Evolutionary conservation across 2,888 invertebrate species (phyloP).

Genomic region (Gortyna flavago): DNA sequence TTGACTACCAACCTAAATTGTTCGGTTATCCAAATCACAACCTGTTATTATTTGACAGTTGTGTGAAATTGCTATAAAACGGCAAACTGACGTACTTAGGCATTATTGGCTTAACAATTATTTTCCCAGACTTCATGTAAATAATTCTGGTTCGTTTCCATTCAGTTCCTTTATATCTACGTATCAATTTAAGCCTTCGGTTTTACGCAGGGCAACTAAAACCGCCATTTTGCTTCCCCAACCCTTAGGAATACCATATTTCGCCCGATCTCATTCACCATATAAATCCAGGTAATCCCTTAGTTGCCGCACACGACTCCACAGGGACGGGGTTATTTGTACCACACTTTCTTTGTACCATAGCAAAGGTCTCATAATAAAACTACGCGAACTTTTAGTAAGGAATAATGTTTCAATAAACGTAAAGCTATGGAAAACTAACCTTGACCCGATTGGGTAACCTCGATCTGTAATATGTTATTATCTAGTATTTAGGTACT

Average conservation of each 20-base stretch:
- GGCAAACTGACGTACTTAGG: too few relatives aligned
- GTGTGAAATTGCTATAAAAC: not conserved
- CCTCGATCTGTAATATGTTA: conserved; percentile 52
- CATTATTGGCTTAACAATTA: not conserved
- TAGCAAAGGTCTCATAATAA: conserved; percentile 29
- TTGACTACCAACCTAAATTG: not conserved
- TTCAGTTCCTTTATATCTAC: not conserved
- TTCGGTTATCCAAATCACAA: not conserved
- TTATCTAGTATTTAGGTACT: conserved; percentile 19
- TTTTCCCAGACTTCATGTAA: not conserved
- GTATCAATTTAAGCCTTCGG: not conserved
- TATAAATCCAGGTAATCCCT: conserved; percentile 54
- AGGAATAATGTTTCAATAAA: conserved; percentile 41
- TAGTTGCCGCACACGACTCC: conserved; percentile 29
- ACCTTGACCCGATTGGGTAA: conserved; percentile 47
- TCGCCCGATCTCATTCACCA: conserved; percentile 48
- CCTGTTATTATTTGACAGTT: not conserved
- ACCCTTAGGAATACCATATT: conserved; percentile 33
- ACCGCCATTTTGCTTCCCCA: not conserved
- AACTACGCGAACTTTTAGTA: conserved; percentile 33
- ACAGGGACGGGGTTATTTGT: conserved; percentile 39
- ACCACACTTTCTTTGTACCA: conserved; percentile 16
- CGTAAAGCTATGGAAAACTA: conserved; percentile 40
- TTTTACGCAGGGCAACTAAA: not conserved
- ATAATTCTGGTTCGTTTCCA: not conserved